Base-by-base conservation (phyloP, 2,113 vertebrate genomes). In the Myodes glareolus region DNA sequence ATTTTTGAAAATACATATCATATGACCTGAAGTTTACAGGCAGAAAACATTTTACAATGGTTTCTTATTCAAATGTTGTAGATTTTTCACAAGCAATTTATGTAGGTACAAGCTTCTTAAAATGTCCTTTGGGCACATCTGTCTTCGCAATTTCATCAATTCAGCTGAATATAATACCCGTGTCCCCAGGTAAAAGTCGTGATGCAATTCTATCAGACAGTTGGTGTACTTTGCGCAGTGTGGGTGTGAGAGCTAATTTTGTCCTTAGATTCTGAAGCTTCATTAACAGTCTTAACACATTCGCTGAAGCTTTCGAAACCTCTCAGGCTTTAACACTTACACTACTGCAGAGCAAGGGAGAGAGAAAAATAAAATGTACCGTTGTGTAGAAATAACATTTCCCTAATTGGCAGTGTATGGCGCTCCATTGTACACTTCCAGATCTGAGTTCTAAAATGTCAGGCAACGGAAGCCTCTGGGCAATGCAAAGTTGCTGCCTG, bases 251-350 rank as follows among this genome's bases (percentile, higher is more conserved):
- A 98, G 98, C 98, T 98, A 99, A 99, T 98, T 98, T 98, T 98
- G 98, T 99, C 98, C 98, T 99, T 98, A 98, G 97, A 99, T 98
- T 98, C 98, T 98, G 98, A 98, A 98, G 97, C 98, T 99, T 99
- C 98, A 99, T 99, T 99, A 99, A 98, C 98, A 99, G 98, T 99
- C 98, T 98, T 98, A 98, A 99, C 98, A 98, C 98, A 98, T 98
- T 98, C 98, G 96, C 98, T 98, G 97, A 96, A 98, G 98, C 98
- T 98, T 98, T 98, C 98, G 96, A 98, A 98, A 97, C 97, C 98
- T 98, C 98, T 97, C 98, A 98, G 98, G 98, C 98, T 98, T 99
- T 99, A 99, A 98, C 98, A 98, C 98, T 99, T 98, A 98, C 98
- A 93, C 89, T 97, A 95, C 98, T 96, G 97, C 0, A 1, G 55